Conservation (phyloP, 2,888 invertebrate species). For the Desoria tigrina region DNA sequence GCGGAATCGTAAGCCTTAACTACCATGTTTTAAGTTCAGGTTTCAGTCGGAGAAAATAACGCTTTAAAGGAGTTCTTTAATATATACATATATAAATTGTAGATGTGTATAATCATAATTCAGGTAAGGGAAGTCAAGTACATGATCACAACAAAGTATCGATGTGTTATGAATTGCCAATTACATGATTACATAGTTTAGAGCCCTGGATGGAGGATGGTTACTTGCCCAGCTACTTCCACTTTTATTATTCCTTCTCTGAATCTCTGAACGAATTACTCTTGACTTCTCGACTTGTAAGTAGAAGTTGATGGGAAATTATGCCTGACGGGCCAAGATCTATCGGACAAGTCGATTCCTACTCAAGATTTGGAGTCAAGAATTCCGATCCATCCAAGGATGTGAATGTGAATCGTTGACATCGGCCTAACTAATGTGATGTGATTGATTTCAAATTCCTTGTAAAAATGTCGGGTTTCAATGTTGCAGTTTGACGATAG, state of each 20-base stretch:
- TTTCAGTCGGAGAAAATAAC: too few relatives aligned
- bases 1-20: too few relatives aligned
- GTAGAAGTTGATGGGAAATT: not conserved
- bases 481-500: too few relatives aligned
- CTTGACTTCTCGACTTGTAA: too few relatives aligned
- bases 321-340: slow-evolving; percentile 11
- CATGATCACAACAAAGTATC: slow-evolving; percentile 3
- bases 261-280: not conserved
- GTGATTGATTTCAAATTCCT: not conserved
- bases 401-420: slow-evolving; percentile 6
- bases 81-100: too few relatives aligned
- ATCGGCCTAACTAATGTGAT: slow-evolving; percentile 16
- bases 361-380: too few relatives aligned
- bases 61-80: too few relatives aligned
- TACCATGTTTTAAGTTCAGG: too few relatives aligned
- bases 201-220: slow-evolving; percentile 8
- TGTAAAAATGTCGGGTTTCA: slow-evolving; percentile 10
- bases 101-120: slow-evolving; percentile 1
- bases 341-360: not conserved
- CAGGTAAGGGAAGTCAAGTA: not conserved
- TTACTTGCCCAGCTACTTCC: not conserved
- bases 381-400: too few relatives aligned
- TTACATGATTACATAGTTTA: slow-evolving; percentile 28
- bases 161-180: slow-evolving; percentile 34
- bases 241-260: not conserved